Base-by-base conservation (phyloP, 2,888 invertebrate species). In the Crioceris asparagi region DNA sequence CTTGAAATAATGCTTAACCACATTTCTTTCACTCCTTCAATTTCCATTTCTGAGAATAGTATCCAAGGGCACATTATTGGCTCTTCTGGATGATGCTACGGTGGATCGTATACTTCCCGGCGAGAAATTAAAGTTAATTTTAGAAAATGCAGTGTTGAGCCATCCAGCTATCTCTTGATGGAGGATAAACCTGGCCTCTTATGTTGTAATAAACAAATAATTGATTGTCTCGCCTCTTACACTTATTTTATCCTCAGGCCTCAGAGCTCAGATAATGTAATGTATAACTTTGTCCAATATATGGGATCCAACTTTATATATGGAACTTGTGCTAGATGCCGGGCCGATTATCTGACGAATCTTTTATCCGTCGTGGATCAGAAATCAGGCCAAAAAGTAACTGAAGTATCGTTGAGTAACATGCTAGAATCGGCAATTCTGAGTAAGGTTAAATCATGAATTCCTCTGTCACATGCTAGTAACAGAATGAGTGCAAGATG, bases 51-150 rank as follows among this genome's bases (percentile, higher is more conserved):
- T 38, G 11, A 41, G 19, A 23, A 45, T 40, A 16, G 16, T 35
- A 18, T 46, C 44, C 27, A 46, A 32, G 2, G 39, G 35, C 12
- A 40, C 23, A 18, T 43, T 15, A 11, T 35, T 39, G 4, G 32
- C 16, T 15, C 15, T 43, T 12, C 39, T 19, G 8, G 40, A 35
- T 10, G 45, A 41, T 12, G 39, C 39, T 10, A 45, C 43, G 6
- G 41, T 41, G 11, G 45, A 38, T 15, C 45, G 33, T 11, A 39
- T 41, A 32, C 41, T 43, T 3, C 39, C 45, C 17, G 43, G 41
- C n/a, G 45, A 36, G 17, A 21, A 43, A 12, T 35, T 11, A 30
- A 43, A 43, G 6, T 26, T 30, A n/a, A 38, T 42, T 34, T 32
- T 31, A 10, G 11, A 11, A 35, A 45, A 41, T 12, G 31, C n/a